Conservation (phyloP, 2,113 vertebrate genomes). For the Pongo pygmaeus region DNA sequence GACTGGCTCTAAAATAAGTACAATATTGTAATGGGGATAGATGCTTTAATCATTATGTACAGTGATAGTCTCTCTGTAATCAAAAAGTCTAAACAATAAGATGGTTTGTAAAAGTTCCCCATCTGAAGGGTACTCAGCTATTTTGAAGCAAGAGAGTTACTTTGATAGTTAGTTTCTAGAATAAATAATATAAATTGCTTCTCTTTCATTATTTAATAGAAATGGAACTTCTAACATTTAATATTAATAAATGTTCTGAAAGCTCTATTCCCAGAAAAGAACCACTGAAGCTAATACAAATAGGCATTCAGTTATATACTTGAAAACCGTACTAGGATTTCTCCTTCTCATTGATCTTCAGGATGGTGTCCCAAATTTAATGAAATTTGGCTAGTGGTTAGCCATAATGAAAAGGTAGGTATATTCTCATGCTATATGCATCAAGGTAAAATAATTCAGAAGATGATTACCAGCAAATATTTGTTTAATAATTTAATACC, state of each 20-base stretch:
- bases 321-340: neutral
- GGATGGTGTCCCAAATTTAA: neutral
- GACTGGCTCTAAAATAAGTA: neutral
- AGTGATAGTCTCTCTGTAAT: neutral
- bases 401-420: neutral
- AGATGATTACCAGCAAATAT: neutral
- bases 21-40: neutral
- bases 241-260: neutral
- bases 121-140: neutral
- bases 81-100: neutral
- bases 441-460: neutral
- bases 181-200: neutral
- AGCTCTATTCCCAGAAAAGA: neutral
- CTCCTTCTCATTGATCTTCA: neutral
- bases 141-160: neutral
- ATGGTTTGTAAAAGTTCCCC: neutral
- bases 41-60: neutral
- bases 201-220: neutral
- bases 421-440: neutral
- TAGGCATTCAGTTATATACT: neutral
- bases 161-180: neutral
- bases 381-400: neutral
- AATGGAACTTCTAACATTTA: neutral
- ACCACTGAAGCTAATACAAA: neutral
- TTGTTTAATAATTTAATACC: neutral